Conservation (phyloP, 2,113 vertebrate species). For the Oenanthe melanoleuca region DNA sequence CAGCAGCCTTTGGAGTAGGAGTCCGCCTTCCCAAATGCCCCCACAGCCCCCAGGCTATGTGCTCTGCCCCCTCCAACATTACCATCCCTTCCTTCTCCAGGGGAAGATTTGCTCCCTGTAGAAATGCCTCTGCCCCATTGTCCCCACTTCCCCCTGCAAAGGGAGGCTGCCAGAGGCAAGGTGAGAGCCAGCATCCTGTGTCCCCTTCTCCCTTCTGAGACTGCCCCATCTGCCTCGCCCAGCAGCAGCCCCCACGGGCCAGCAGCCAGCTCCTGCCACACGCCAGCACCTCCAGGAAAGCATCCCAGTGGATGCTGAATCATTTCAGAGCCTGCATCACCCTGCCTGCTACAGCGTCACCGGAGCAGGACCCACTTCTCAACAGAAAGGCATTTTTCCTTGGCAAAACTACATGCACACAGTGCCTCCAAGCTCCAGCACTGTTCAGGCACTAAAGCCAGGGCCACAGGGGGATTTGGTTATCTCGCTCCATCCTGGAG, state of each 20-base stretch:
- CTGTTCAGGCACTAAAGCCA: not conserved
- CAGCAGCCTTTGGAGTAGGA: not conserved
- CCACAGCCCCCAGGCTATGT: rapidly evolving
- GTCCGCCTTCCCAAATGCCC: rapidly evolving
- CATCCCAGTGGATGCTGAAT: not conserved
- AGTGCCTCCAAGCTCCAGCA: not conserved
- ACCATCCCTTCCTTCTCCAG: not conserved
- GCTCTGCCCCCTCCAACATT: not conserved
- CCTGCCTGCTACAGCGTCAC: not conserved
- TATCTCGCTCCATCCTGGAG: not conserved
- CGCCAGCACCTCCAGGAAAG: not conserved
- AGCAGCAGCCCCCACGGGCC: not conserved
- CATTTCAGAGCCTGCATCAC: rapidly evolving
- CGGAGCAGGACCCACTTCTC: not conserved
- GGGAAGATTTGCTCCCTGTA: not conserved
- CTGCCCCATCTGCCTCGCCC: not conserved
- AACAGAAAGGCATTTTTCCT: not conserved
- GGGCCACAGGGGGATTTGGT: not conserved
- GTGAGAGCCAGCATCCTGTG: not conserved
- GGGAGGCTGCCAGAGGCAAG: not conserved
- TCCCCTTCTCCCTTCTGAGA: rapidly evolving
- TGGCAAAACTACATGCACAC: not conserved
- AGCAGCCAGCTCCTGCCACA: not conserved
- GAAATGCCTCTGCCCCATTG: not conserved
- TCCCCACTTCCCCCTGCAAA: not conserved